These are phyloP conservation scores for Drosophila ambigua DNA, from an alignment of 1,140 invertebrate species.

Conservation along the genomic window DNA sequence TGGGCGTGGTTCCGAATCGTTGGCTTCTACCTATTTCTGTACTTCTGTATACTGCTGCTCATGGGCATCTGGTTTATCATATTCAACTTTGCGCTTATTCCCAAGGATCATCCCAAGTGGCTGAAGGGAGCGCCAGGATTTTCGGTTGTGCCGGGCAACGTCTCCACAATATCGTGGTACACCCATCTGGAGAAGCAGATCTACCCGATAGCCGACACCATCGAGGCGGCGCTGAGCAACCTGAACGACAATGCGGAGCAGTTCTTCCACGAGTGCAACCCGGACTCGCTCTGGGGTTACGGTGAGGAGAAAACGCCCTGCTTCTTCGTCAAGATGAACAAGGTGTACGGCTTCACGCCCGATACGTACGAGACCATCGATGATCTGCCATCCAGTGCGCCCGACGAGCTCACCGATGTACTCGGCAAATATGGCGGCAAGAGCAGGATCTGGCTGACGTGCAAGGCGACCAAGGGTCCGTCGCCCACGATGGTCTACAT, in stretches of 20 bases:
- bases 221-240: constrained; percentile 16
- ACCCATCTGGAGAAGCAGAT: background rate
- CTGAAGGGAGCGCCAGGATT: constrained; percentile 41
- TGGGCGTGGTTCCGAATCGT: constrained; percentile 46
- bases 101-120: background rate
- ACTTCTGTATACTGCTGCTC: background rate
- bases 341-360: constrained; percentile 29
- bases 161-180: background rate
- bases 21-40: constrained; percentile 46
- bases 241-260: constrained; percentile 8
- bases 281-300: constrained; percentile 54
- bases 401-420: background rate
- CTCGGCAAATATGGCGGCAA: constrained; percentile 20
- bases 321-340: constrained; percentile 57
- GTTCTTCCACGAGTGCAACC: constrained; percentile 36
- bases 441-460: constrained; percentile 51
- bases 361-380: constrained; percentile 32
- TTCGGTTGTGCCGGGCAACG: constrained; percentile 33
- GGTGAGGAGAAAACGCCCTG: constrained; percentile 5
- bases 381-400: constrained; percentile 22
- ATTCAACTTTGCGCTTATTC: background rate
- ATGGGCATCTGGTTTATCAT: background rate
- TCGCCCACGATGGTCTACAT: constrained; percentile 4
- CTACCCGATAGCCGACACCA: constrained; percentile 31
- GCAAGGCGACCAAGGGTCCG: background rate